Evolutionary conservation across 2,797 vertebrate species (phyloP).

Genomic region (Novumbra hubbsi): DNA sequence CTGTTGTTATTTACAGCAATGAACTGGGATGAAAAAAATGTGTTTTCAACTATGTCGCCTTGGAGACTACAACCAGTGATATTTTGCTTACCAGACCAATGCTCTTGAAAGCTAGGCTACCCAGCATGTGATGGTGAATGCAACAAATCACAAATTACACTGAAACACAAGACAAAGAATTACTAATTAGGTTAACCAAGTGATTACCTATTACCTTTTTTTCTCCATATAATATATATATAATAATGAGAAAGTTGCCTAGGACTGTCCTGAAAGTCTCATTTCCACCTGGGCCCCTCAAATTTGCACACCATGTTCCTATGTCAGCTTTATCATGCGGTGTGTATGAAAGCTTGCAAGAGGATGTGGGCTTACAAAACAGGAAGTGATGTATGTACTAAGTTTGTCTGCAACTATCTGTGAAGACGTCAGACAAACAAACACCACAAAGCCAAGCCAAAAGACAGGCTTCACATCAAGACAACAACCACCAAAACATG

Average conservation of each 20-base stretch:
- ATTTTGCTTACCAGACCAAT: too few species aligned
- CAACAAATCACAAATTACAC: not conserved
- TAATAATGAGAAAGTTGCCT: too few species aligned
- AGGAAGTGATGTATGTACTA: not conserved
- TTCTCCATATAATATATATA: too few species aligned
- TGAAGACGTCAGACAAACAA: not conserved
- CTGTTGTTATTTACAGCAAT: too few species aligned
- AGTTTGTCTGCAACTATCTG: not conserved
- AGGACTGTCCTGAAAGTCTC: not conserved
- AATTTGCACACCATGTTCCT: not conserved
- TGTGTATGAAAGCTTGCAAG: not conserved
- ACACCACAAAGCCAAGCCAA: not conserved
- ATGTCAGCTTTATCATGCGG: not conserved
- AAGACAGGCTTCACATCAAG: not conserved
- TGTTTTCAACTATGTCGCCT: too few species aligned
- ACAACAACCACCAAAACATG: not conserved
- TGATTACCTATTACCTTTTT: not conserved
- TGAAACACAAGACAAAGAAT: not conserved
- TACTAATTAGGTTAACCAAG: not conserved
- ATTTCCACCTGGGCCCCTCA: not conserved
- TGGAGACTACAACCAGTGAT: too few species aligned
- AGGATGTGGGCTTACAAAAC: not conserved
- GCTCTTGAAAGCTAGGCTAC: too few species aligned
- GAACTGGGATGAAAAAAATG: too few species aligned
- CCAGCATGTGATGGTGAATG: not conserved